phyloP scores from a whole-genome alignment of 2,113 vertebrate species.

The Spea multiplicata region DNA sequence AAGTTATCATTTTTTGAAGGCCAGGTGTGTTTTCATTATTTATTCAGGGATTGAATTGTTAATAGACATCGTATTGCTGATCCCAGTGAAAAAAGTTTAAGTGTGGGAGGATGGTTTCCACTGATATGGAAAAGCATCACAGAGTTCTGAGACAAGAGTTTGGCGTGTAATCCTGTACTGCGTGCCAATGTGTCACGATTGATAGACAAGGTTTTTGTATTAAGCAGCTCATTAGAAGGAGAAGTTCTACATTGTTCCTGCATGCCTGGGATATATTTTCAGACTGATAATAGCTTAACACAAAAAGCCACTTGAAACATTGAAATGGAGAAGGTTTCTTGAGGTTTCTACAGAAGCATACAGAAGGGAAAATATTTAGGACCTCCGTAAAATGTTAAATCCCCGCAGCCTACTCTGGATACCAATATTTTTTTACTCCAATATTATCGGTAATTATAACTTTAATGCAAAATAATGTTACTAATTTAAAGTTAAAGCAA shows the following conservation, averaged over 20 bases:
- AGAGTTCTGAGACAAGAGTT: conserved; percentile 28
- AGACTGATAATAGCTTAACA: conserved; percentile 47
- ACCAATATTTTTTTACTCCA: too few relatives aligned
- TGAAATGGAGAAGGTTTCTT: too few relatives aligned
- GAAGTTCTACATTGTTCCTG: conserved; percentile 19
- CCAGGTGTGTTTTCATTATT: conserved; percentile 38
- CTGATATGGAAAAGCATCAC: conserved; percentile 27
- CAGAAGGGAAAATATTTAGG: too few relatives aligned
- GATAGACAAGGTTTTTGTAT: conserved; percentile 25
- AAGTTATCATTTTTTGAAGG: conserved; percentile 4
- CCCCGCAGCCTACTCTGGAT: too few relatives aligned
- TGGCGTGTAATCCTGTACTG: neutral
- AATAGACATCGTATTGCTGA: conserved; percentile 35
- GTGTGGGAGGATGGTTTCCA: conserved; percentile 29
- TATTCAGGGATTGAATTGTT: conserved; percentile 37
- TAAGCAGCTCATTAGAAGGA: conserved; percentile 30
- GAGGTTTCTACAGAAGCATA: too few relatives aligned
- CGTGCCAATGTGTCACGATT: conserved; percentile 5
- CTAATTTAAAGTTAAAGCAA: too few relatives aligned
- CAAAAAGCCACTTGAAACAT: too few relatives aligned
- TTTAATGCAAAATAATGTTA: too few relatives aligned
- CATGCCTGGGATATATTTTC: conserved; percentile 30
- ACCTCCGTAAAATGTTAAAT: too few relatives aligned
- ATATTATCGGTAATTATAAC: too few relatives aligned
- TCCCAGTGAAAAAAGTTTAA: conserved; percentile 6